These are phyloP conservation scores for Luehdorfia chinensis DNA, from an alignment of 1,140 invertebrate species.

Conservation along the genomic window DNA sequence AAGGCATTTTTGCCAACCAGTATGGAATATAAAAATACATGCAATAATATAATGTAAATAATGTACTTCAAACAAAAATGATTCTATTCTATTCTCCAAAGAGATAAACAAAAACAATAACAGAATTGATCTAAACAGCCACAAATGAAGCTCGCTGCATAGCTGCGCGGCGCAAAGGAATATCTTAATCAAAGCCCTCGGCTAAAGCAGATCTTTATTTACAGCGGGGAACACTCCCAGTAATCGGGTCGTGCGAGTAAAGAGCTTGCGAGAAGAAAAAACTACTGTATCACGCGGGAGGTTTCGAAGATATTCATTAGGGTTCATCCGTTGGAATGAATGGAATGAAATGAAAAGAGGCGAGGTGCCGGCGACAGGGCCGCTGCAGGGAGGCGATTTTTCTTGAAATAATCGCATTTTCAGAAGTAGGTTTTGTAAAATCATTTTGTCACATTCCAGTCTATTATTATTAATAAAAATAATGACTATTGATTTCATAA, in stretches of 20 bases:
- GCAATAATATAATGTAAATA: no score
- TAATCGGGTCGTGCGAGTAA: slow-evolving; percentile 30
- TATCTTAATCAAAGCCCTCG: slow-evolving; percentile 33
- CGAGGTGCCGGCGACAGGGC: slow-evolving; percentile 33
- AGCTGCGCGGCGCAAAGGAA: slow-evolving; percentile 11
- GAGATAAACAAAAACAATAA: no score
- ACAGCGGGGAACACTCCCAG: slow-evolving; percentile 26
- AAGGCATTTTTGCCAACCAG: no score
- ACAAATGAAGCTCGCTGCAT: slow-evolving; percentile 5
- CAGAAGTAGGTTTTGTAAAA: slow-evolving; percentile 15
- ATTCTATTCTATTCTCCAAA: no score
- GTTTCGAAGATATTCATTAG: slow-evolving; percentile 51
- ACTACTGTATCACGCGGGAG: slow-evolving; percentile 31
- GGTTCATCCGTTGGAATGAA: slow-evolving; percentile 48
- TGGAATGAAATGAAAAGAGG: slow-evolving; percentile 38
- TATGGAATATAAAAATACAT: no score
- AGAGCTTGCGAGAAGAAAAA: slow-evolving; percentile 26
- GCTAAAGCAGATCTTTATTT: slow-evolving; percentile 30
- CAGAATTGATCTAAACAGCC: background rate
- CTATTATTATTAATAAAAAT: background rate
- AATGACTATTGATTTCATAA: no score
- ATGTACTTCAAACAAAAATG: no score
- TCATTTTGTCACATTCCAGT: no score
- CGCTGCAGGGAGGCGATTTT: no score
- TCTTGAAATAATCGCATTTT: no score